Evolutionary conservation across 2,113 vertebrate species (phyloP).

Genomic region (Machaerirhynchus nigripectus): DNA sequence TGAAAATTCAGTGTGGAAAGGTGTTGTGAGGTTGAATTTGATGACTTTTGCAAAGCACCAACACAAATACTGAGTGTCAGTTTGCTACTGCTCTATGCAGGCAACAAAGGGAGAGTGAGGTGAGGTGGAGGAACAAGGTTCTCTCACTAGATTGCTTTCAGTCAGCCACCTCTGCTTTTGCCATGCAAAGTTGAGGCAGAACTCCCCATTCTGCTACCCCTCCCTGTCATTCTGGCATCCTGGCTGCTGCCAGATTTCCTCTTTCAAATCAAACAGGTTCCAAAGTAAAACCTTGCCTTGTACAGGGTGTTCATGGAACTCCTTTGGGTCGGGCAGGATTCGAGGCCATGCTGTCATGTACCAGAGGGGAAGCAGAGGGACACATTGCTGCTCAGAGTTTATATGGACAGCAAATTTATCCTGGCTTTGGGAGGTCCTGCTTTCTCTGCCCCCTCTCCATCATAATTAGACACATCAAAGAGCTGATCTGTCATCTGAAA

Average conservation of each 20-base stretch:
- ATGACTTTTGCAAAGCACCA: neutral
- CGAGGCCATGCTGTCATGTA: neutral
- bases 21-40: neutral
- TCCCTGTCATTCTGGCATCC: neutral
- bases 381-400: neutral
- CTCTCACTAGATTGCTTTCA: neutral
- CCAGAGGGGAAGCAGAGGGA: neutral
- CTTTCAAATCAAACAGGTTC: neutral
- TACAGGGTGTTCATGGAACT: neutral
- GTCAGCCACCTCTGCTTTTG: constrained; percentile 25
- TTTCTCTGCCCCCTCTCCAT: constrained; percentile 64
- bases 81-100: neutral
- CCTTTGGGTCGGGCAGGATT: neutral
- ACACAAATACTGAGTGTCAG: neutral
- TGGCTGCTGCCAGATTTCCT: neutral
- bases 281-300: neutral
- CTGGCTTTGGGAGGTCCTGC: constrained; percentile 62
- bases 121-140: neutral
- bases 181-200: constrained; percentile 19
- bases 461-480: constrained; percentile 74
- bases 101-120: neutral
- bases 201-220: neutral
- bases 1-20: neutral
- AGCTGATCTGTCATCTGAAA: constrained; percentile 64
- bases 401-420: constrained; percentile 66